Percentiles rank a stretch among this genome's conserved stretches.
These are phyloP conservation scores for Euschistus heros DNA, from an alignment of 1,140 invertebrate species.

Conservation along the genomic window DNA sequence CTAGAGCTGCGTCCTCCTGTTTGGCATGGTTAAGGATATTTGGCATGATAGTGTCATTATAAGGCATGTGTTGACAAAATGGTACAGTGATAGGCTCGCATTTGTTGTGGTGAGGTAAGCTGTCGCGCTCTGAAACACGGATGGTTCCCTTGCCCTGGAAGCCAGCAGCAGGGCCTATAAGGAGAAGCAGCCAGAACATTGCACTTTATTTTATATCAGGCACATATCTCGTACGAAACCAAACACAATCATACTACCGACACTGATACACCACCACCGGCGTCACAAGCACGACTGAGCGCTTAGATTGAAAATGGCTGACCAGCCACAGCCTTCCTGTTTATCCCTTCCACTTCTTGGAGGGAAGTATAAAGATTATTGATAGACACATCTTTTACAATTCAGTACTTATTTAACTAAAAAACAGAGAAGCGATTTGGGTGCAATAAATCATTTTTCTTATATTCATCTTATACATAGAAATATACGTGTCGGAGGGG, in stretches of 20 bases:
- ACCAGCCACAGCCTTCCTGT: neutral
- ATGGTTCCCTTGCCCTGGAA: neutral
- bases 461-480: no score
- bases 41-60: constrained; percentile 94
- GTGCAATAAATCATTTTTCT: no score
- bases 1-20: constrained; percentile 85
- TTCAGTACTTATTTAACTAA: no score
- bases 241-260: neutral
- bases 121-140: constrained; percentile 12
- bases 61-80: constrained; percentile 82
- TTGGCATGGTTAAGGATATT: constrained; percentile 86
- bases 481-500: no score
- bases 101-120: constrained; percentile 59
- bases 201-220: neutral
- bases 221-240: neutral
- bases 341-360: neutral
- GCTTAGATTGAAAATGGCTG: neutral
- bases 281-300: neutral
- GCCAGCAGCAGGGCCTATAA: neutral
- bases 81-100: constrained; percentile 89
- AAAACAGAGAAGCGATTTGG: no score
- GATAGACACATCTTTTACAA: no score
- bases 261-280: neutral
- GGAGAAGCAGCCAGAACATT: neutral
- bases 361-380: no score